These are phyloP conservation scores for Alloscopus bannaensis DNA, from an alignment of 2,888 invertebrate species.

Conservation along the genomic window DNA sequence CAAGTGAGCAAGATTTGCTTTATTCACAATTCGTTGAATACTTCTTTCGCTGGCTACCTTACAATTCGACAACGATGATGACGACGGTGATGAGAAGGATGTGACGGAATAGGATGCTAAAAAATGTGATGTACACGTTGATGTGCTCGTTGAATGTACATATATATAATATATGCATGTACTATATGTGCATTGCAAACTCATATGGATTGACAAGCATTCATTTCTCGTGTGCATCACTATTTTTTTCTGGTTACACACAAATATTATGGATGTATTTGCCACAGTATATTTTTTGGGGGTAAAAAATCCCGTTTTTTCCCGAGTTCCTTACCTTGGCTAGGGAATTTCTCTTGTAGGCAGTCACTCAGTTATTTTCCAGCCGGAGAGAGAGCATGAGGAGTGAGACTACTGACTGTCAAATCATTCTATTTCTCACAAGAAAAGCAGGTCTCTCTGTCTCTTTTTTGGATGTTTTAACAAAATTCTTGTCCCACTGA, in stretches of 20 bases:
- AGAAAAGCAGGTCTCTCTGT: background rate
- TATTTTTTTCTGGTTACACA: background rate
- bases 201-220: background rate
- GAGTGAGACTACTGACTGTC: constrained; percentile 44
- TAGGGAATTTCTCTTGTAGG: constrained; percentile 38
- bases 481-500: constrained; percentile 29
- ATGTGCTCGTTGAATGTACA: too few relatives aligned
- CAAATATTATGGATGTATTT: background rate
- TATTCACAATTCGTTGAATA: constrained; percentile 64
- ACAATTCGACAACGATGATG: constrained; percentile 38
- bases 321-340: constrained; percentile 40
- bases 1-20: constrained; percentile 63
- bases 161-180: too few relatives aligned
- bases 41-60: constrained; percentile 51
- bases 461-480: constrained; percentile 13
- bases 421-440: constrained; percentile 50
- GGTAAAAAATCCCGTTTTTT: constrained; percentile 40
- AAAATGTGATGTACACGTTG: too few relatives aligned
- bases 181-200: too few relatives aligned
- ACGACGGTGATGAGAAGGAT: constrained; percentile 51
- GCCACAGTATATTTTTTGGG: constrained; percentile 15
- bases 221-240: background rate
- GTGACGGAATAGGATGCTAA: constrained; percentile 38
- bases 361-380: constrained; percentile 42
- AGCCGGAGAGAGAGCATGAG: constrained; percentile 17